These are phyloP conservation scores for Sarcophaga rosellei DNA, from an alignment of 2,888 invertebrate genomes.

Conservation along the genomic window DNA sequence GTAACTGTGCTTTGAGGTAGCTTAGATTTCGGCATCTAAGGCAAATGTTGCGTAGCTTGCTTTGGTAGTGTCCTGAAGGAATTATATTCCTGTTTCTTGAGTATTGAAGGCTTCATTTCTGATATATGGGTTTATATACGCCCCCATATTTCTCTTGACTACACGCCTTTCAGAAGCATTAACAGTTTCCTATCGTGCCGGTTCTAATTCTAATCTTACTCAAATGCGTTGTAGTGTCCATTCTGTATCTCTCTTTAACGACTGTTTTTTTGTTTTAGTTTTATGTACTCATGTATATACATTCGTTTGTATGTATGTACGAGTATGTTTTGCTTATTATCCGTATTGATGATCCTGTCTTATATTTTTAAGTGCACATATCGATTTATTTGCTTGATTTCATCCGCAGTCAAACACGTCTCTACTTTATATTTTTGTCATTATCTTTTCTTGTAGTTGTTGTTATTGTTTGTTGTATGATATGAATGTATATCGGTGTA, in stretches of 20 bases:
- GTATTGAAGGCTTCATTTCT: too few relatives aligned
- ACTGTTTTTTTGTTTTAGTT: background rate
- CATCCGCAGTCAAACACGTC: slow-evolving; percentile 1
- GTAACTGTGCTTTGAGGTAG: too few relatives aligned
- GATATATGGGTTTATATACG: too few relatives aligned
- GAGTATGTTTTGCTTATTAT: slow-evolving; percentile 49
- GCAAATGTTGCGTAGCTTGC: too few relatives aligned
- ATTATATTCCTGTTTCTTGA: too few relatives aligned
- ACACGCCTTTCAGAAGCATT: too few relatives aligned
- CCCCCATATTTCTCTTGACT: too few relatives aligned
- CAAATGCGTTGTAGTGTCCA: background rate
- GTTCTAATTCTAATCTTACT: background rate
- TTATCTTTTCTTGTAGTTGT: slow-evolving; percentile 17
- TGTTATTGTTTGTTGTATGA: slow-evolving; percentile 28
- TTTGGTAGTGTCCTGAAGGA: too few relatives aligned
- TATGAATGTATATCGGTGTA: background rate
- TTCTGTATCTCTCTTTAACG: background rate
- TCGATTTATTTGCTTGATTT: slow-evolving; percentile 47
- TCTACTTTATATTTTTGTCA: slow-evolving; percentile 37
- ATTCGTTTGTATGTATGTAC: background rate
- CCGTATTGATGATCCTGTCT: slow-evolving; percentile 54
- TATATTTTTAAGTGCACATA: slow-evolving; percentile 27
- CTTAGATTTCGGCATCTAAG: too few relatives aligned
- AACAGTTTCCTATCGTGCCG: too few relatives aligned
- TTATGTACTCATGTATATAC: background rate